Percentiles rank a stretch among this genome's conserved stretches.
Evolutionary conservation across 1,140 invertebrate genomes (phyloP).

Genomic region (Cydia fagiglandana): DNA sequence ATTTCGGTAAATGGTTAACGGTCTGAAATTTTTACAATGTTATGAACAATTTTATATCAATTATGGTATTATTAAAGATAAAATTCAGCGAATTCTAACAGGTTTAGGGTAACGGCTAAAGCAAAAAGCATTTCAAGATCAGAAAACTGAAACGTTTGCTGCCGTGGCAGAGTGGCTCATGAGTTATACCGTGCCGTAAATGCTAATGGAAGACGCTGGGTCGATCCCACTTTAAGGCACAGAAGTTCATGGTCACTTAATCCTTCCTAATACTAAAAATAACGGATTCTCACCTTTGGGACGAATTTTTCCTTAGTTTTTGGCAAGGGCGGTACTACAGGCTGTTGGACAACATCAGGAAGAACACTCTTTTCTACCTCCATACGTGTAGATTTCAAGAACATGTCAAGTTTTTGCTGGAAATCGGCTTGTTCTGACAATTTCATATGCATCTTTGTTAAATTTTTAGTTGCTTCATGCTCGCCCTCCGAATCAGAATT

Average conservation of each 20-base stretch:
- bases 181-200: too few species aligned
- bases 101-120: conserved; percentile 4
- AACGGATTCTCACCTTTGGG: conserved; percentile 60
- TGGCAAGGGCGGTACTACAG: conserved; percentile 33
- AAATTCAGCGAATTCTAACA: not conserved
- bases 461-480: conserved; percentile 75
- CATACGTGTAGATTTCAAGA: conserved; percentile 69
- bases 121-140: too few species aligned
- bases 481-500: conserved; percentile 76
- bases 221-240: too few species aligned
- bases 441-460: conserved; percentile 77
- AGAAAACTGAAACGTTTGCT: too few species aligned
- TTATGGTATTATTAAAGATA: too few species aligned
- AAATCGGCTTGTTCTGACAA: conserved; percentile 70
- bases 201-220: too few species aligned
- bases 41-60: not conserved
- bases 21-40: conserved; percentile 56
- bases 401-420: conserved; percentile 70
- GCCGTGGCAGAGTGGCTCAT: too few species aligned
- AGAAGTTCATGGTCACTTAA: too few species aligned
- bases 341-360: conserved; percentile 54
- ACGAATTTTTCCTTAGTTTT: conserved; percentile 66
- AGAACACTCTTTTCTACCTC: conserved; percentile 63
- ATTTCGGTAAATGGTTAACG: conserved; percentile 73
- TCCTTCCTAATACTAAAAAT: conserved; percentile 4